Evolutionary conservation across 2,888 invertebrate genomes (phyloP), one percentile per base, ranked within the genome.

Genomic region (Amphiduros pacificus): DNA sequence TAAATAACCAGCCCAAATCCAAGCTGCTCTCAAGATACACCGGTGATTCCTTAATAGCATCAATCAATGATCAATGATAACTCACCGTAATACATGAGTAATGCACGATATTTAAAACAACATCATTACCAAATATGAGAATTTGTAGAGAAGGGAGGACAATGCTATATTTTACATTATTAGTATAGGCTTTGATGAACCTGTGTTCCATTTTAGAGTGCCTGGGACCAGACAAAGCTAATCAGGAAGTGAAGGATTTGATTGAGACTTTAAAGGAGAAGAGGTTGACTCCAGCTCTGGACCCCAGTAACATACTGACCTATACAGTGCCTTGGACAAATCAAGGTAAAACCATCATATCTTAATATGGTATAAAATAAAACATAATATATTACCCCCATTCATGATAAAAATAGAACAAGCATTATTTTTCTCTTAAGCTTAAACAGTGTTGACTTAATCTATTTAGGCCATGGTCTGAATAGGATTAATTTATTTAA

Each of bases 1-100:
- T 14, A 36, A 69, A 72, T 44, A 36, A 66, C 6, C 61, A 62
- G 22, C 27, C 50, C 24, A 11, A 24, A 17, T 17, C 49, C 28
- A 27, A 20, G 22, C 32, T 61, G 2, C 5, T 59, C 1, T 50
- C 56, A 2, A 17, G 51, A 32, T 61, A 29, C 48, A 49, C 29
- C 24, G 61, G 61, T 61, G 6, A 20, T 31, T 53, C 2, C 22
- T 32, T 22, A 32, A 31, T 36, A 32, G 9, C 11, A 36, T 36
- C 36, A 36, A 11, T 14, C 36, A 36, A 9, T 36, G 9, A 11
- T 14, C 14, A 14, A 36, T 9, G 9, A 9, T 36, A 9, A 9
- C 9, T 11, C 9, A 36, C 14, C 36, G 11, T 11, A 36, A 36
- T 14, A 9, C 36, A 11, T 36, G 9, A 14, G 14, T 36, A 14